phyloP scores from a whole-genome alignment of 2,888 invertebrate species.

The Anticlea derivata region DNA sequence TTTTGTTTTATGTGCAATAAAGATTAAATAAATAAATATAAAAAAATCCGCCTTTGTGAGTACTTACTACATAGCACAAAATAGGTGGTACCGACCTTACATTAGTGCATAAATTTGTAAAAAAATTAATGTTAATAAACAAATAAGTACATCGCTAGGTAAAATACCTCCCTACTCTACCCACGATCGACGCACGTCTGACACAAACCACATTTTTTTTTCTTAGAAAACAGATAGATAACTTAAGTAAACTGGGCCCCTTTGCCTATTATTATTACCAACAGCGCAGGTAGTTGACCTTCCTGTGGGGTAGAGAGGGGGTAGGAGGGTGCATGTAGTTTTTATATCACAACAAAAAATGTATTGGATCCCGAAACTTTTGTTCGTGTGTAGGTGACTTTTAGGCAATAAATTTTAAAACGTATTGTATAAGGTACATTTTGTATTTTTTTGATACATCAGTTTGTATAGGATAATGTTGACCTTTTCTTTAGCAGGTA shows the following conservation, averaged over 20 bases:
- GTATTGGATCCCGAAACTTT: conserved; percentile 27
- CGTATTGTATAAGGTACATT: conserved; percentile 4
- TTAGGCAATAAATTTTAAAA: conserved; percentile 24
- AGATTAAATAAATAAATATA: no score
- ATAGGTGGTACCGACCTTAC: no score
- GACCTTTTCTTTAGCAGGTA: conserved; percentile 19
- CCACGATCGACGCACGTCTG: conserved; percentile 26
- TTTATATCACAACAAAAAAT: conserved; percentile 30
- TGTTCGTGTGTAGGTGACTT: conserved; percentile 34
- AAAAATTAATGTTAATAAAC: no score
- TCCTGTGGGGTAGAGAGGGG: conserved; percentile 34
- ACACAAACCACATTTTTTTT: conserved; percentile 35
- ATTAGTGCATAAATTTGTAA: no score
- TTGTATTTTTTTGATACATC: conserved; percentile 20
- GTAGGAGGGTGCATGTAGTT: conserved; percentile 32
- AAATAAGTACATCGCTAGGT: neutral
- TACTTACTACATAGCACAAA: no score
- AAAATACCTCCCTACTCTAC: neutral
- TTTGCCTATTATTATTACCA: conserved; percentile 37
- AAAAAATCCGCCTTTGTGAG: no score
- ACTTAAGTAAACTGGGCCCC: conserved; percentile 35
- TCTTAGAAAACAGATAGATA: conserved; percentile 24
- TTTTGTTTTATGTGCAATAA: no score
- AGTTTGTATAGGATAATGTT: conserved; percentile 14
- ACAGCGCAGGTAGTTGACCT: conserved; percentile 51